A percentile compares a stretch with the other conserved stretches of the same genome.
Evolutionary conservation across 2,888 invertebrate species (phyloP).

Genomic region (Resseliella maxima): DNA sequence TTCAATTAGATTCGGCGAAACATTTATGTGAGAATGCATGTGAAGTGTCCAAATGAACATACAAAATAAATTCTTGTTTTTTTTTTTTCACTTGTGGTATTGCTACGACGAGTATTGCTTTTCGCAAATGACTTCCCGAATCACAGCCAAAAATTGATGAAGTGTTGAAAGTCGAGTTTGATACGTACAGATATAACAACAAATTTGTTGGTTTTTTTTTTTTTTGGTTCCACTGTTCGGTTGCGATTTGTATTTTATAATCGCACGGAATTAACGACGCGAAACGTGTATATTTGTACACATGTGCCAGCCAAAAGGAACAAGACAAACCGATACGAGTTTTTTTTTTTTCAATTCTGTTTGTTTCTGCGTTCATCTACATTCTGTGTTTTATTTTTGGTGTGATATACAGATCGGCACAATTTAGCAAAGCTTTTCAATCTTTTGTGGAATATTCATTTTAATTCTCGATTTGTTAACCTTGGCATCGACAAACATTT

Average conservation of each 20-base stretch:
- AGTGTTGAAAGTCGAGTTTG: slow-evolving; percentile 13
- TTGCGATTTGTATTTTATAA: neutral
- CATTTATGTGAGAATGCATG: neutral
- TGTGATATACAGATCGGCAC: neutral
- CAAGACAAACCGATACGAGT: neutral
- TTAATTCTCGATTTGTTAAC: neutral
- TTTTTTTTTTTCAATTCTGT: neutral
- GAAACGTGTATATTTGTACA: slow-evolving; percentile 35
- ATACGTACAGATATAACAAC: neutral
- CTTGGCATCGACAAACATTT: neutral
- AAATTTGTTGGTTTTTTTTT: neutral
- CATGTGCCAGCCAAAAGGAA: slow-evolving; percentile 6
- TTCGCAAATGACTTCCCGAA: slow-evolving; percentile 22
- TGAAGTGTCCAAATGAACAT: neutral
- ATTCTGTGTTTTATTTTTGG: slow-evolving; percentile 33
- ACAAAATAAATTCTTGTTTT: neutral
- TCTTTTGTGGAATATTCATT: neutral
- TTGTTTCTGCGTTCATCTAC: no score
- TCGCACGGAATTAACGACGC: slow-evolving; percentile 31
- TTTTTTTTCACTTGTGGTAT: no score
- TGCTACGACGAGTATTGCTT: neutral
- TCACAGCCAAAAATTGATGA: slow-evolving; percentile 30
- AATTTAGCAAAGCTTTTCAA: neutral
- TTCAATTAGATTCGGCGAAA: neutral
- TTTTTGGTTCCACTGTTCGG: neutral